A percentile compares a stretch with the other conserved stretches of the same genome.
Evolutionary conservation across 1,140 invertebrate species (phyloP).

Genomic region (Littorina saxatilis): DNA sequence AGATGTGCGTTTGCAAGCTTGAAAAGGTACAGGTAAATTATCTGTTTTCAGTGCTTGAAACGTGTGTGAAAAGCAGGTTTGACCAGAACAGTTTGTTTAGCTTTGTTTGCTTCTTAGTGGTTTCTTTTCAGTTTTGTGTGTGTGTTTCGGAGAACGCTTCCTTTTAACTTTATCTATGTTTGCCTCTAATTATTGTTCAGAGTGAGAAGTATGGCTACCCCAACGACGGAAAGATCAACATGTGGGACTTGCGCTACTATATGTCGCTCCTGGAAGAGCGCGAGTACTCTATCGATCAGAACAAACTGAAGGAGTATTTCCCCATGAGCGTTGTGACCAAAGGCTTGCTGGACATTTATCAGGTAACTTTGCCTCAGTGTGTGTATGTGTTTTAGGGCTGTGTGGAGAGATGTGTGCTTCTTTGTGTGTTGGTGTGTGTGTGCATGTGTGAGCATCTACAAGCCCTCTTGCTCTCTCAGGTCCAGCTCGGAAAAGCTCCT

Average conservation of each 20-base stretch:
- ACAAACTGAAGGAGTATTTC: conserved; percentile 78
- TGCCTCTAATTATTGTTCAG: conserved; percentile 63
- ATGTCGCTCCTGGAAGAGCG: conserved; percentile 77
- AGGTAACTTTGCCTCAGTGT: conserved; percentile 62
- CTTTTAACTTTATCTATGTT: no score
- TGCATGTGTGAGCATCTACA: neutral
- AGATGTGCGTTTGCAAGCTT: no score
- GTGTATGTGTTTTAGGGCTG: neutral
- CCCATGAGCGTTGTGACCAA: conserved; percentile 77
- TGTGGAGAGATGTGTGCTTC: neutral
- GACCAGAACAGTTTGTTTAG: no score
- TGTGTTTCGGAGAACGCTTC: no score
- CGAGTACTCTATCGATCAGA: conserved; percentile 78
- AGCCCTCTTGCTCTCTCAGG: neutral
- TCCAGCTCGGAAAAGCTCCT: neutral
- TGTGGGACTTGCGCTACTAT: conserved; percentile 78
- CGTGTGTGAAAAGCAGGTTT: no score
- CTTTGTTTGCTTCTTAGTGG: no score
- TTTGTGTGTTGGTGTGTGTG: no score
- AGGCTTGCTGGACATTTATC: conserved; percentile 78
- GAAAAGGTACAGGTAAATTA: no score
- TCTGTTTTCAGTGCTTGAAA: no score
- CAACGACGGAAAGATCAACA: conserved; percentile 76
- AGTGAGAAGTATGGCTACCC: conserved; percentile 75
- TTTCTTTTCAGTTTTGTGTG: no score